Evolutionary conservation across 2,113 vertebrate species (phyloP).

Genomic region (Paradisaea rubra): DNA sequence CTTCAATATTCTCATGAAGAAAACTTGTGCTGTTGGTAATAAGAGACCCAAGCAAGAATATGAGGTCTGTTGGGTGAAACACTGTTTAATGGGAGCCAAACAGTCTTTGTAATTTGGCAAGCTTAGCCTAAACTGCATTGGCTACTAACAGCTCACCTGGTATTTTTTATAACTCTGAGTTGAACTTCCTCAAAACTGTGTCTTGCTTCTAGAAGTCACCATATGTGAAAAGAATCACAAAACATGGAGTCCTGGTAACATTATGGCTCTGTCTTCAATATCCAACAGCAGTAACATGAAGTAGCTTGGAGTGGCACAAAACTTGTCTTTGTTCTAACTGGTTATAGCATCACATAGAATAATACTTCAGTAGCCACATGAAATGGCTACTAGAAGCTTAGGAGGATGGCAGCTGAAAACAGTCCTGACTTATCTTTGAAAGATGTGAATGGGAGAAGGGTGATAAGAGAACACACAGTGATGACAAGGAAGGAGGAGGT

Average conservation of each 20-base stretch:
- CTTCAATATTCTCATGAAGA: background rate
- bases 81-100: background rate
- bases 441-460: background rate
- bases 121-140: background rate
- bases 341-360: background rate
- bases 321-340: background rate
- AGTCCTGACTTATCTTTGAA: background rate
- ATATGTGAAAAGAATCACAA: background rate
- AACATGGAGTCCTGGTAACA: background rate
- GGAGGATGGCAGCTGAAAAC: background rate
- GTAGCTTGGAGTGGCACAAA: background rate
- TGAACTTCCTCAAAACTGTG: background rate
- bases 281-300: background rate
- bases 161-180: background rate
- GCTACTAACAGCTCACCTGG: background rate
- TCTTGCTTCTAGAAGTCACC: background rate
- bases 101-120: background rate
- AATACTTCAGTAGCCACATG: background rate
- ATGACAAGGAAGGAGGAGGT: background rate
- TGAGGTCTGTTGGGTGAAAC: background rate
- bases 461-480: background rate
- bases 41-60: background rate
- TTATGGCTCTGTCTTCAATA: background rate
- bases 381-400: background rate
- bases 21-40: background rate